Conservation (phyloP, 2,888 invertebrate species). For the Acleris laterana region DNA sequence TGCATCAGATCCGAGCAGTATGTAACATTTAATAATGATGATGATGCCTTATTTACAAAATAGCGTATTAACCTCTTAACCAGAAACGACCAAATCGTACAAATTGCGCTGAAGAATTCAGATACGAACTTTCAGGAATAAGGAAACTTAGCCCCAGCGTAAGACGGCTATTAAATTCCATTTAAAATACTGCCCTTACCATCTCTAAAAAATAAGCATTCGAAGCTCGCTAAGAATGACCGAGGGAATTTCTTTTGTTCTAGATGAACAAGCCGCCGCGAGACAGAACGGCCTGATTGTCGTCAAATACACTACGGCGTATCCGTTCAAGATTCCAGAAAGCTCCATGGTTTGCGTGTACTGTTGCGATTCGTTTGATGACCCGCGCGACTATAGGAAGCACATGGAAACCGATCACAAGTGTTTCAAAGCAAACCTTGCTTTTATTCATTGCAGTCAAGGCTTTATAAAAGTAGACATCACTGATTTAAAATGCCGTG, state of each 20-base stretch:
- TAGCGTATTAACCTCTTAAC: no score
- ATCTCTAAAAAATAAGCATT: constrained; percentile 1
- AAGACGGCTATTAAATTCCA: no score
- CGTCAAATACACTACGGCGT: constrained; percentile 50
- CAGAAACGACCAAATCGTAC: no score
- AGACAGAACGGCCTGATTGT: constrained; percentile 65
- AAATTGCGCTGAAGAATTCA: no score
- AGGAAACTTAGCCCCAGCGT: no score
- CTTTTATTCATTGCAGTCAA: constrained; percentile 51
- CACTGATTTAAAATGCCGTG: constrained; percentile 57
- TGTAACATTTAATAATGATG: no score
- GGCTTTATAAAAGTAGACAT: constrained; percentile 59
- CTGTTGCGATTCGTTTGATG: constrained; percentile 51
- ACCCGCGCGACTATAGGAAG: constrained; percentile 53
- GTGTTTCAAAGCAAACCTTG: constrained; percentile 53
- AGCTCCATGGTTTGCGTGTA: constrained; percentile 56
- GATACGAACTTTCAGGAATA: no score
- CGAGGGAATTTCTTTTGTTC: constrained; percentile 58
- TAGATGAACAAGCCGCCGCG: constrained; percentile 67
- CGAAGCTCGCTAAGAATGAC: constrained; percentile 20
- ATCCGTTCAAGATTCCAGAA: constrained; percentile 60
- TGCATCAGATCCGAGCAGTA: no score
- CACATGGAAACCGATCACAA: constrained; percentile 61
- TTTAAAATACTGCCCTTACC: no score
- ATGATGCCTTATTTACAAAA: no score